Evolutionary conservation across 2,888 invertebrate genomes (phyloP).

Genomic region (Erebia aethiops): DNA sequence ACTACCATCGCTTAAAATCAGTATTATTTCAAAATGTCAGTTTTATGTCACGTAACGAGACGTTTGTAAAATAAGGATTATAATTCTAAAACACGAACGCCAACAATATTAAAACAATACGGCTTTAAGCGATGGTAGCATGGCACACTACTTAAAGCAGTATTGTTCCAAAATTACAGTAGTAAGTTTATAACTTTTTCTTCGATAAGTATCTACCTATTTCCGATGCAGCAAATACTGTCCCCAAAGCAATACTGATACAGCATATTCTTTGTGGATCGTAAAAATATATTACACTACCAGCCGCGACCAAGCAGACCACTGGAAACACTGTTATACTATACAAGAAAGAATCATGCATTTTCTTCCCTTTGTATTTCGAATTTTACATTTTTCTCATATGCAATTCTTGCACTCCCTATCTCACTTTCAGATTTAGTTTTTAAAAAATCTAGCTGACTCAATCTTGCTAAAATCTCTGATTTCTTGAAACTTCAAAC

Average conservation of each 20-base stretch:
- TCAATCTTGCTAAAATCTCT: no score
- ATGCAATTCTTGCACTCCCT: background rate
- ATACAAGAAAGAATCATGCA: constrained; percentile 12
- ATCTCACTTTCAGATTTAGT: constrained; percentile 1
- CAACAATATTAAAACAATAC: no score
- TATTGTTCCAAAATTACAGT: no score
- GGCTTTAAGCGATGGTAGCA: no score
- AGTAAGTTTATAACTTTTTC: background rate
- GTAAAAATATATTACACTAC: constrained; percentile 11
- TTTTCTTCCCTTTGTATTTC: background rate
- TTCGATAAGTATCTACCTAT: constrained; percentile 10
- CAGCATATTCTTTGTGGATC: constrained; percentile 2
- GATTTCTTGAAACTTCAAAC: no score
- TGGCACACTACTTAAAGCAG: no score
- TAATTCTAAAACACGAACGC: no score
- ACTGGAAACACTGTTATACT: constrained; percentile 9
- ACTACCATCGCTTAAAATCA: no score
- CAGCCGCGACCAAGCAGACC: constrained; percentile 10
- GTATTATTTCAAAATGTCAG: no score
- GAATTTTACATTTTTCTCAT: constrained; percentile 19
- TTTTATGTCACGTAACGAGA: no score
- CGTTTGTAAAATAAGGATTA: no score
- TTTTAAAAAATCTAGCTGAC: background rate
- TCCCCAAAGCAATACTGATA: constrained; percentile 5
- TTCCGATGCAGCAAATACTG: constrained; percentile 13